A percentile compares a stretch with the other conserved stretches of the same genome.
Evolutionary conservation across 2,888 invertebrate genomes (phyloP).

Genomic region (Calliphora vomitoria): DNA sequence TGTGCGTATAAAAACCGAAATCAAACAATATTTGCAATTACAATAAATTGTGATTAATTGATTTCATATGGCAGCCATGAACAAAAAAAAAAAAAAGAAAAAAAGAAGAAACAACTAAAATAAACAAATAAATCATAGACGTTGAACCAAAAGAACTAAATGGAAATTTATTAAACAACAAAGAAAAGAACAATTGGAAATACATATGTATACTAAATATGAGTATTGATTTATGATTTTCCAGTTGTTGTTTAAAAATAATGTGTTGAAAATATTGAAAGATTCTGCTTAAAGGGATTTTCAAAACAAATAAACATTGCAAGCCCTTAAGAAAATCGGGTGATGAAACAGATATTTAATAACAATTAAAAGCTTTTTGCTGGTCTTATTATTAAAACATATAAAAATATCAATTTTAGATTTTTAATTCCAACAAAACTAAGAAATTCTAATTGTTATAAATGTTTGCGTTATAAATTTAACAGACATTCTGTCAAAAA

Average conservation of each 20-base stretch:
- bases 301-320: background rate
- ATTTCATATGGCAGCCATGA: conserved; percentile 17
- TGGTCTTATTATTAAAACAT: background rate
- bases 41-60: conserved; percentile 53
- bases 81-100: background rate
- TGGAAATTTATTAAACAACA: conserved; percentile 16
- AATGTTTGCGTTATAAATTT: too few species aligned
- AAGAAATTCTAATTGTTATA: too few species aligned
- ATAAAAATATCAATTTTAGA: too few species aligned
- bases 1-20: background rate
- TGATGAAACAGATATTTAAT: background rate
- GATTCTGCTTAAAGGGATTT: background rate
- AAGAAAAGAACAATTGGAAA: conserved; percentile 5
- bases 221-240: conserved; percentile 18
- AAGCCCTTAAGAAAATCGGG: background rate
- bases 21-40: conserved; percentile 42
- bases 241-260: conserved; percentile 17
- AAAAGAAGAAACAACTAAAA: background rate
- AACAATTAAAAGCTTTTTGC: background rate
- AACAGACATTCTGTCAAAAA: background rate
- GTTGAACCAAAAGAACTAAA: conserved; percentile 10
- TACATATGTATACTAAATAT: background rate
- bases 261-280: conserved; percentile 12
- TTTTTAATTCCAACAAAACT: background rate
- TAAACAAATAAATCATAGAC: conserved; percentile 41